phyloP scores from a whole-genome alignment of 2,888 invertebrate species.

The Megaustenia siamemsis region DNA sequence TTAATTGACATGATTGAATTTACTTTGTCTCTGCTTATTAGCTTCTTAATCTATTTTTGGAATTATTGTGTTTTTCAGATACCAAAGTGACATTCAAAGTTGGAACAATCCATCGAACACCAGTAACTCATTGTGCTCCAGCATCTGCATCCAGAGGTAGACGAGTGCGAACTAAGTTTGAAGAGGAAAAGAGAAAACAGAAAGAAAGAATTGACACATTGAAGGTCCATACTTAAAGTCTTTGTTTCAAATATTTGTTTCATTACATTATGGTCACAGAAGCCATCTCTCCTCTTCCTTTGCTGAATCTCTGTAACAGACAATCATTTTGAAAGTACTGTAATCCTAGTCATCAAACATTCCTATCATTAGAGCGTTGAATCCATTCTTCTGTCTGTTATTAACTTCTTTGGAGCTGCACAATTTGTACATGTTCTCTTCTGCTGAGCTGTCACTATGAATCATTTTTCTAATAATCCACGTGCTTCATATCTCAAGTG shows the following conservation, averaged over 20 bases:
- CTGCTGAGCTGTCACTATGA: too few species aligned
- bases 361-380: too few species aligned
- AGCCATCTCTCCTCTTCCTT: too few species aligned
- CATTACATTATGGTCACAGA: too few species aligned
- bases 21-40: neutral
- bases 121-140: slow-evolving; percentile 63
- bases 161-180: slow-evolving; percentile 65
- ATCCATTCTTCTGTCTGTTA: too few species aligned
- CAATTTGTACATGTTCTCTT: too few species aligned
- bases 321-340: too few species aligned
- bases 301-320: too few species aligned
- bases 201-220: slow-evolving; percentile 71
- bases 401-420: too few species aligned
- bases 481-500: too few species aligned
- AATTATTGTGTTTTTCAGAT: neutral
- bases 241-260: neutral
- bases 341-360: too few species aligned
- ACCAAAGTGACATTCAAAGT: slow-evolving; percentile 41
- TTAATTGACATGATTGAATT: neutral
- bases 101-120: slow-evolving; percentile 35
- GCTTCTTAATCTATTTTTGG: neutral
- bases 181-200: slow-evolving; percentile 67
- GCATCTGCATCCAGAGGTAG: slow-evolving; percentile 63
- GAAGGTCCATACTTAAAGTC: slow-evolving; percentile 63
- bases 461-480: too few species aligned